phyloP scores from a whole-genome alignment of 2,113 vertebrate genomes.

The Ailuropoda melanoleuca region DNA sequence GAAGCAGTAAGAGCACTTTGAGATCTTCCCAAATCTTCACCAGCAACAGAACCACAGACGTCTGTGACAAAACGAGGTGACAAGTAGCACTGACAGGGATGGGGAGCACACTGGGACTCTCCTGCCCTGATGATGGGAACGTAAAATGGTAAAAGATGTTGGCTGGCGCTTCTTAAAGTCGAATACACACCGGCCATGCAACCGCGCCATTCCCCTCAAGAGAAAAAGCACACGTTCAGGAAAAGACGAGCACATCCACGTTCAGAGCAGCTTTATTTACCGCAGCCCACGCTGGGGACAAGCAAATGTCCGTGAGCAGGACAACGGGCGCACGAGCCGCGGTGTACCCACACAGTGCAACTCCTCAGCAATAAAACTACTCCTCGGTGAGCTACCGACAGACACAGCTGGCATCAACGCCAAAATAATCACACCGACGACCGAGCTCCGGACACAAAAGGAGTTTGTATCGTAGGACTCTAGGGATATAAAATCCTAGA shows the following conservation, averaged over 20 bases:
- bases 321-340: rapidly evolving
- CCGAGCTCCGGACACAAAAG: rapidly evolving
- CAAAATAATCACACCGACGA: too few relatives aligned
- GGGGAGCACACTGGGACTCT: background rate
- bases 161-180: background rate
- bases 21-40: background rate
- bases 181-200: rapidly evolving
- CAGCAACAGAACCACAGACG: background rate
- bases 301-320: too few relatives aligned
- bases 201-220: background rate
- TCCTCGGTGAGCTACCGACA: too few relatives aligned
- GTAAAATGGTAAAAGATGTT: background rate
- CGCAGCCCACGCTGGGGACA: background rate
- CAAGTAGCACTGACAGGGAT: rapidly evolving
- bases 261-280: background rate
- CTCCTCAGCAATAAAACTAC: background rate
- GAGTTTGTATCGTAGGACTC: background rate
- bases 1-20: background rate
- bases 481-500: background rate
- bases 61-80: background rate
- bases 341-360: rapidly evolving
- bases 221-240: background rate
- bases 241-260: rapidly evolving
- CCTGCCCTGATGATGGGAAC: background rate
- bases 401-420: background rate